Evolutionary conservation across 2,113 vertebrate genomes (phyloP).

Genomic region (Ceuthmochares aereus): DNA sequence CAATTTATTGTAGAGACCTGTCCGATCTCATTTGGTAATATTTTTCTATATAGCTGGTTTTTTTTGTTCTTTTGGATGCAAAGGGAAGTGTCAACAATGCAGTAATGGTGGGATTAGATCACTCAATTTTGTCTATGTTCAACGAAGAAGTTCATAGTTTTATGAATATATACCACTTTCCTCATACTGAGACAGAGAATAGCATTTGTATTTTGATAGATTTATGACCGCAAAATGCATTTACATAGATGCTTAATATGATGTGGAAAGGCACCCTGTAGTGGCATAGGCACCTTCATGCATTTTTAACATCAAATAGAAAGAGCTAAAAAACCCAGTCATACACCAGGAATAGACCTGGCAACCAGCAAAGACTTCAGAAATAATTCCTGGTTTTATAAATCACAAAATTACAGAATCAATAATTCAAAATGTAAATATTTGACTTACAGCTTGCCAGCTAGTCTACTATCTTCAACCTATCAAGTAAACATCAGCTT

Average conservation of each 20-base stretch:
- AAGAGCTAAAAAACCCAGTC: neutral
- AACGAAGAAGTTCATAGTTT: neutral
- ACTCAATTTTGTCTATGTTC: neutral
- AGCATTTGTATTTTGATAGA: neutral
- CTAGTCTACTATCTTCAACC: neutral
- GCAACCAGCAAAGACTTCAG: neutral
- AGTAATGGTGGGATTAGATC: neutral
- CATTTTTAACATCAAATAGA: neutral
- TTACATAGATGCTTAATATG: neutral
- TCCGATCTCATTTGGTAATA: neutral
- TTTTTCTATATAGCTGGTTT: neutral
- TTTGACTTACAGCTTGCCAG: neutral
- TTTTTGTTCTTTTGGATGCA: neutral
- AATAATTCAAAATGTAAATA: neutral
- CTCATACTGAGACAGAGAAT: neutral
- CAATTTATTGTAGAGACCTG: neutral
- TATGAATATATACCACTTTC: neutral
- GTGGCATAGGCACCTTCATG: neutral
- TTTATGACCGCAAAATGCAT: neutral
- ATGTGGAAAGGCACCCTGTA: neutral
- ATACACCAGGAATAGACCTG: neutral
- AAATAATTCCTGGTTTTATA: neutral
- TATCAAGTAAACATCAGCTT: neutral
- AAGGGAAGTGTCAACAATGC: neutral
- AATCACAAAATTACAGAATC: neutral